Evolutionary conservation across 2,888 invertebrate species (phyloP).

Genomic region (Drosophila eohydei): DNA sequence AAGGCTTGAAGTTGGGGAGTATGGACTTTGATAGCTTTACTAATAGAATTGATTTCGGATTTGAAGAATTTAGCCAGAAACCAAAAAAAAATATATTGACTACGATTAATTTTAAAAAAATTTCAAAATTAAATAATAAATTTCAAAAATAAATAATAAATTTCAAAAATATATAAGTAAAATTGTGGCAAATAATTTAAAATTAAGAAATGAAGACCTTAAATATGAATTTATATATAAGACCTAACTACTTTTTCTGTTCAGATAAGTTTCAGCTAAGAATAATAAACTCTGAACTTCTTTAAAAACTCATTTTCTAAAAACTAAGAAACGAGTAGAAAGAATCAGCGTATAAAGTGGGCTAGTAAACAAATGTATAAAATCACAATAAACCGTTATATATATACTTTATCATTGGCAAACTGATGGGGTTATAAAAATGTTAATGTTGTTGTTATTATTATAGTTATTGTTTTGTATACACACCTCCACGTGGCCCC

Average conservation of each 20-base stretch:
- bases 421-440: slow-evolving; percentile 10
- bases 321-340: not conserved
- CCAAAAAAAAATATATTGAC: too few species aligned
- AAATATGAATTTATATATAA: not conserved
- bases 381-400: not conserved
- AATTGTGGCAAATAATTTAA: too few species aligned
- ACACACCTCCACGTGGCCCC: slow-evolving; percentile 92
- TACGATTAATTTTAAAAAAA: too few species aligned
- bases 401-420: not conserved
- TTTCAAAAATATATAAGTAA: too few species aligned
- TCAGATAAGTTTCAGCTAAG: too few species aligned
- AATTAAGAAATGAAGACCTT: too few species aligned
- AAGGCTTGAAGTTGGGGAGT: too few species aligned
- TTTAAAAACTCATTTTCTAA: not conserved
- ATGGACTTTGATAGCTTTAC: too few species aligned
- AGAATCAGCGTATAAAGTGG: not conserved
- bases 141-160: too few species aligned
- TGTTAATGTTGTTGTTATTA: slow-evolving; percentile 13
- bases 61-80: too few species aligned
- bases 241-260: not conserved
- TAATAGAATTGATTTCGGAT: too few species aligned
- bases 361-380: not conserved
- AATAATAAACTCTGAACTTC: not conserved
- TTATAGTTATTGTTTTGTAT: slow-evolving; percentile 40
- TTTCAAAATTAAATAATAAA: too few species aligned